A percentile compares a stretch with the other conserved stretches of the same genome.
phyloP scores from a whole-genome alignment of 2,888 invertebrate genomes.

The Operophtera brumata region DNA sequence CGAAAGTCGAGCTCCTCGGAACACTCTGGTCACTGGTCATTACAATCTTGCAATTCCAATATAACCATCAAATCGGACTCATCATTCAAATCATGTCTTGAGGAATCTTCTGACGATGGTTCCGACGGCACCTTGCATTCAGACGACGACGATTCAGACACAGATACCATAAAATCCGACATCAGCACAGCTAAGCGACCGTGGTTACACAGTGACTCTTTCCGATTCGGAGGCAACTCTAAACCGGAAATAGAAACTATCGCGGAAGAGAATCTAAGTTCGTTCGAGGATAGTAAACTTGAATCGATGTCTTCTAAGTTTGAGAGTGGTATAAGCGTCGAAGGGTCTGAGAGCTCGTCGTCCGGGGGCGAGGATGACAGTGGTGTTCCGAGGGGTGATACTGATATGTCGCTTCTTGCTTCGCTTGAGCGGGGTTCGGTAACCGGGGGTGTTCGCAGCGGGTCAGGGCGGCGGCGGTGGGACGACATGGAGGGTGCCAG shows the following conservation, averaged over 20 bases:
- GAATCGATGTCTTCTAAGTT: conserved; percentile 59
- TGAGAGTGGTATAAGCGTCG: conserved; percentile 69
- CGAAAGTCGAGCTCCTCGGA: conserved; percentile 72
- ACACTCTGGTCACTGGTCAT: conserved; percentile 72
- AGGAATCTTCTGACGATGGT: conserved; percentile 68
- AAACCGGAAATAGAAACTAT: conserved; percentile 53
- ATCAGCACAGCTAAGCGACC: conserved; percentile 66
- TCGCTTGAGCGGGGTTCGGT: conserved; percentile 76
- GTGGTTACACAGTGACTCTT: conserved; percentile 74
- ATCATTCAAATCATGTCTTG: conserved; percentile 67
- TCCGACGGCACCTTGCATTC: conserved; percentile 69
- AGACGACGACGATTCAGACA: conserved; percentile 71
- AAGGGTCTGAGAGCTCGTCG: conserved; percentile 62
- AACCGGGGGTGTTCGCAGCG: conserved; percentile 77
- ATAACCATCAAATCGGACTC: conserved; percentile 65
- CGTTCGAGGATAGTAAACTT: conserved; percentile 47
- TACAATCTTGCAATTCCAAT: conserved; percentile 70
- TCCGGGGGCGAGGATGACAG: conserved; percentile 67
- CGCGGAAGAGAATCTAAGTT: conserved; percentile 49
- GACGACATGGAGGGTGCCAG: conserved; percentile 71
- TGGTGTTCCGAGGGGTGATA: conserved; percentile 64
- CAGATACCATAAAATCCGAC: conserved; percentile 71
- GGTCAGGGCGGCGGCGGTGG: conserved; percentile 76
- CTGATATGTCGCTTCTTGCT: conserved; percentile 69
- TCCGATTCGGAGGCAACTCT: conserved; percentile 59